Evolutionary conservation across 2,888 invertebrate species (phyloP), one percentile per base, ranked within the genome.

Genomic region (Osedax frankpressi): DNA sequence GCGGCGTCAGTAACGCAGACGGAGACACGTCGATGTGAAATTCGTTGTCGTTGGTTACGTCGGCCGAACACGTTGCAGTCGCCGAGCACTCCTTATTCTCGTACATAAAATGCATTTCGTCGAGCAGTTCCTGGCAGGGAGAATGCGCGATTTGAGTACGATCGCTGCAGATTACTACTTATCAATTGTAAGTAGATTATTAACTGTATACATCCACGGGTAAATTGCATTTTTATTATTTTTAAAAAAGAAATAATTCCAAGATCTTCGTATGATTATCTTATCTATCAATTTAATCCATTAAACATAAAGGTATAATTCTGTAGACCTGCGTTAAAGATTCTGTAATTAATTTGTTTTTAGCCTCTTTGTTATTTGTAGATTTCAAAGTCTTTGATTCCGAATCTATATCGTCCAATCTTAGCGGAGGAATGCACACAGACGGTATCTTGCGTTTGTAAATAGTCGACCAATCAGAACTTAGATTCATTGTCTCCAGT

Each of bases 101-200:
- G 28, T 69, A 69, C 69, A 69, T 69, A 19, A 69, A 69, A 30
- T 69, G 29, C 69, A 69, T 69, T 30, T 69, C 69, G 14, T 69
- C 69, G 25, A 69, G 29, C 11, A 30, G 29, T n/a, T 69, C 69
- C 44, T 44, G 44, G 44, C 44, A 19, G n/a, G n/a, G n/a, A n/a
- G n/a, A n/a, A n/a, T n/a, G n/a, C n/a, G n/a, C n/a, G n/a, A n/a
- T n/a, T n/a, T n/a, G n/a, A n/a, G n/a, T n/a, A n/a, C n/a, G n/a
- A n/a, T n/a, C n/a, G n/a, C n/a, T n/a, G n/a, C n/a, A n/a, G n/a
- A n/a, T n/a, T n/a, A n/a, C n/a, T n/a, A n/a, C n/a, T n/a, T n/a
- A n/a, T n/a, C n/a, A n/a, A n/a, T n/a, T n/a, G n/a, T n/a, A n/a
- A n/a, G n/a, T n/a, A n/a, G n/a, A n/a, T n/a, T n/a, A n/a, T n/a